phyloP scores from a whole-genome alignment of 2,888 invertebrate genomes.

The Periphyllus acericola region DNA sequence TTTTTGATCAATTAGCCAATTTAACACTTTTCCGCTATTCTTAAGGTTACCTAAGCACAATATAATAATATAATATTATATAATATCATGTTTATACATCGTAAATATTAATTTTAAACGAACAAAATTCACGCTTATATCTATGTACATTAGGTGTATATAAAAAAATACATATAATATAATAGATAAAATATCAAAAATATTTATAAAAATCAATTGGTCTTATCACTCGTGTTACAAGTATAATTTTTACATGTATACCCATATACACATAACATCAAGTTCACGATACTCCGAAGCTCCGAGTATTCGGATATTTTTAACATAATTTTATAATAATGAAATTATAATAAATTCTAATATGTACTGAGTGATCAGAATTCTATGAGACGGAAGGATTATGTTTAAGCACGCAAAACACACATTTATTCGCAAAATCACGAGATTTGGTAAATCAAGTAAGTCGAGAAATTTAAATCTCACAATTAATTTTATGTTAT shows the following conservation, averaged over 20 bases:
- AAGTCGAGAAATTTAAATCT: too few species aligned
- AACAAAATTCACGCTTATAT: not conserved
- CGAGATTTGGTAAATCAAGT: too few species aligned
- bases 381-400: too few species aligned
- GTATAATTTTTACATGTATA: not conserved
- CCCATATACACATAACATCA: not conserved
- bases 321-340: not conserved
- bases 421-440: too few species aligned
- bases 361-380: too few species aligned
- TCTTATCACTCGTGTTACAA: too few species aligned
- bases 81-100: constrained; percentile 31
- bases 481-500: too few species aligned
- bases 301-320: not conserved
- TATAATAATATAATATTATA: constrained; percentile 55
- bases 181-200: not conserved
- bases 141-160: not conserved
- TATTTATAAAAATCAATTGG: not conserved
- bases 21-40: constrained; percentile 93
- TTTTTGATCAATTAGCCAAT: constrained; percentile 95
- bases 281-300: not conserved
- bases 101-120: not conserved
- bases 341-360: too few species aligned
- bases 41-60: constrained; percentile 86
- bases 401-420: too few species aligned
- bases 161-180: not conserved